phyloP scores from a whole-genome alignment of 2,797 vertebrate genomes.

The Diceros bicornis region DNA sequence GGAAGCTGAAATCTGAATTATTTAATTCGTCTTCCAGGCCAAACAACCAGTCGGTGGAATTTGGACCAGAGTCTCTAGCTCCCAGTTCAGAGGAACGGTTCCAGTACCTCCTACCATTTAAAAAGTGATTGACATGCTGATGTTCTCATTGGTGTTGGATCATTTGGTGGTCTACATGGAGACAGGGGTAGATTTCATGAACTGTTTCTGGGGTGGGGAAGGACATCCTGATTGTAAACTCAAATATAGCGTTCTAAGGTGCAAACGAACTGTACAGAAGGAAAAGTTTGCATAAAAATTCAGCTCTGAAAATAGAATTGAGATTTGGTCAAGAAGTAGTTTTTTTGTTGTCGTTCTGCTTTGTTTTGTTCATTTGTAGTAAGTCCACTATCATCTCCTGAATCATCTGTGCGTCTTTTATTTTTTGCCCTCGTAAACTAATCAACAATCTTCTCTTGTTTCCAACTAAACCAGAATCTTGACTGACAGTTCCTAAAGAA shows the following conservation, averaged over 20 bases:
- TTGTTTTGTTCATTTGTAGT: neutral
- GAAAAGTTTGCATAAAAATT: accelerated
- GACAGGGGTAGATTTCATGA: too few species aligned
- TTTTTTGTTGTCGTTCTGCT: neutral
- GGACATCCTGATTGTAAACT: accelerated
- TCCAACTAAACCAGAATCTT: neutral
- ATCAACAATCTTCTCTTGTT: neutral
- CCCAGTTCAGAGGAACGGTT: neutral
- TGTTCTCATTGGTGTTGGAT: neutral
- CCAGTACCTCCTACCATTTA: accelerated
- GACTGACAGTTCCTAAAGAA: constrained; percentile 40
- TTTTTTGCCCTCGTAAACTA: neutral
- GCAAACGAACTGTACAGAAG: accelerated
- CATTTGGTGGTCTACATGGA: neutral
- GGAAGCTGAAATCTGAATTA: accelerated
- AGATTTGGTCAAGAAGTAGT: neutral
- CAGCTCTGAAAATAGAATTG: neutral
- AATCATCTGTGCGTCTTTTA: neutral
- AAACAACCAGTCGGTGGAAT: accelerated
- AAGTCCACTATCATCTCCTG: accelerated
- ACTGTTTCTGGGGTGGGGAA: neutral
- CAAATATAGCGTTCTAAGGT: accelerated
- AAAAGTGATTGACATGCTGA: accelerated
- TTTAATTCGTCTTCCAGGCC: accelerated
- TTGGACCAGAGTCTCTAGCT: too few species aligned